Evolutionary conservation across 2,113 vertebrate species (phyloP).

Genomic region (Strix uralensis): DNA sequence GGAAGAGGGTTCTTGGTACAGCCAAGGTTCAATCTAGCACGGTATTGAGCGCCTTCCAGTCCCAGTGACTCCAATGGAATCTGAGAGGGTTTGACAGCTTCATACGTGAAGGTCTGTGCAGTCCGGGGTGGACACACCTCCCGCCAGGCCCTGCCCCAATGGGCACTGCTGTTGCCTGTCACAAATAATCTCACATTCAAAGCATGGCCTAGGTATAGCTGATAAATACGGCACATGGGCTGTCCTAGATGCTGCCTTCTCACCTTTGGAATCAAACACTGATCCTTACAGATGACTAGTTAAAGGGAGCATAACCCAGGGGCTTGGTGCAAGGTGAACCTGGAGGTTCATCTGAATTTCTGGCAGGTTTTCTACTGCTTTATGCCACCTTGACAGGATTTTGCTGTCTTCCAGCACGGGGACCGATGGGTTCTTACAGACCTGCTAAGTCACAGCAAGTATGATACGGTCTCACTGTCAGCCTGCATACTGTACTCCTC

Average conservation of each 20-base stretch:
- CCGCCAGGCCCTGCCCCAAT: not conserved
- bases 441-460: not conserved
- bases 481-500: not conserved
- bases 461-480: not conserved
- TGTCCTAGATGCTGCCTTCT: not conserved
- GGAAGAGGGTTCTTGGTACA: not conserved
- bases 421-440: not conserved
- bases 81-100: not conserved
- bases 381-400: not conserved
- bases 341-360: not conserved
- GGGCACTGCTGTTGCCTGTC: not conserved
- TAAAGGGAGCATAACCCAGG: not conserved
- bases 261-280: not conserved
- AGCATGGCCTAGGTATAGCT: no score
- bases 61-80: not conserved
- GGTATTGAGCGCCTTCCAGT: not conserved
- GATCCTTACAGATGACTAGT: not conserved
- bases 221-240: not conserved
- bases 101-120: no score
- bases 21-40: fast-evolving
- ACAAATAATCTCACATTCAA: not conserved
- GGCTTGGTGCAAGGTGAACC: not conserved
- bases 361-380: not conserved
- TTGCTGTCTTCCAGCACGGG: not conserved
- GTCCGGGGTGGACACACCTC: not conserved